These are phyloP conservation scores for Phrynocephalus vlangalii DNA, from an alignment of 2,797 vertebrate species.

Conservation along the genomic window DNA sequence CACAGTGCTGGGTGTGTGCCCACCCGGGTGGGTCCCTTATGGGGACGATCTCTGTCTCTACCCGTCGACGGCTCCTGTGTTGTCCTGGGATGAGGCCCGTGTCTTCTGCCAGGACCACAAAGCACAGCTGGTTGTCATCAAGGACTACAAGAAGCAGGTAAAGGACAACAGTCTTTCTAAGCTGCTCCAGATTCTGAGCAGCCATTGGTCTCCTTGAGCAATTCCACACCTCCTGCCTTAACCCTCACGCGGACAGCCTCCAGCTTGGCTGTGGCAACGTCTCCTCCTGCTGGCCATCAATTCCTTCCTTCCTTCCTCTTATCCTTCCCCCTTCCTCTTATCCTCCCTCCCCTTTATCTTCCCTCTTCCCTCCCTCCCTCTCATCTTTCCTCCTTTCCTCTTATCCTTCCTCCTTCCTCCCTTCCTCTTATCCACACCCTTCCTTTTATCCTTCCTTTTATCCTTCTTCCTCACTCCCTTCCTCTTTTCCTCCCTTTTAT, in stretches of 20 bases:
- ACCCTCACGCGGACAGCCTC: neutral
- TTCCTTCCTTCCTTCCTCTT: too few species aligned
- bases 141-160: constrained; percentile 46
- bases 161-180: neutral
- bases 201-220: neutral
- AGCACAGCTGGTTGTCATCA: constrained; percentile 32
- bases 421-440: too few species aligned
- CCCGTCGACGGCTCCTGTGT: neutral
- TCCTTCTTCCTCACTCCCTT: too few species aligned
- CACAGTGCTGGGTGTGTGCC: constrained; percentile 31
- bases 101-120: constrained; percentile 31
- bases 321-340: too few species aligned
- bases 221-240: neutral
- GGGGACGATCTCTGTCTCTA: constrained; percentile 14
- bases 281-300: neutral
- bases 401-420: too few species aligned
- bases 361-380: too few species aligned
- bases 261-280: neutral
- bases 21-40: constrained; percentile 21
- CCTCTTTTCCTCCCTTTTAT: too few species aligned
- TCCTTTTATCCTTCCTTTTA: too few species aligned
- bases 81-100: constrained; percentile 31
- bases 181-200: neutral
- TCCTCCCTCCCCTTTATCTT: too few species aligned
- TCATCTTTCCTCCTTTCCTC: neutral